Conservation (phyloP, 2,888 invertebrate species). For the Netelia melanura region DNA sequence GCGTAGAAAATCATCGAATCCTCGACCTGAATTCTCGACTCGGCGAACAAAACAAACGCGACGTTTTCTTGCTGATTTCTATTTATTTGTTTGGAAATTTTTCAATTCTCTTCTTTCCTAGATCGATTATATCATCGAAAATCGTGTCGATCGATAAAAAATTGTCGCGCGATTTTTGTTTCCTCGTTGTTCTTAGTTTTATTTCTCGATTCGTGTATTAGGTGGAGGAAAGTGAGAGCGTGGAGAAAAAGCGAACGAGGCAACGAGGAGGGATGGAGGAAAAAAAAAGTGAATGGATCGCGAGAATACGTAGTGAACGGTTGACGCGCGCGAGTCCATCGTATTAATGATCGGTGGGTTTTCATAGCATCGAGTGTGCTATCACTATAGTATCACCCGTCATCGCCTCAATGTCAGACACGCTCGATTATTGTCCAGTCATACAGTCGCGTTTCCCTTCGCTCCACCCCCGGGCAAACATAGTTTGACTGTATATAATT, state of each 20-base stretch:
- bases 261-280: neutral
- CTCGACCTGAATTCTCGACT: slow-evolving; percentile 31
- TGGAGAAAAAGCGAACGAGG: slow-evolving; percentile 18
- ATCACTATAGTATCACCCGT: slow-evolving; percentile 31
- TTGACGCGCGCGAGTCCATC: slow-evolving; percentile 57
- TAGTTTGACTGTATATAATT: slow-evolving; percentile 2
- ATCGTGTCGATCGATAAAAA: neutral
- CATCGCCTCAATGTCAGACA: slow-evolving; percentile 58
- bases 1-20: slow-evolving; percentile 28
- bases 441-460: neutral
- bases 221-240: slow-evolving; percentile 17
- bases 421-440: slow-evolving; percentile 51
- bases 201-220: slow-evolving; percentile 22
- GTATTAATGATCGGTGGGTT: slow-evolving; percentile 56
- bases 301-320: slow-evolving; percentile 45
- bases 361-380: slow-evolving; percentile 19
- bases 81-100: no score
- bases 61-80: no score
- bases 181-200: slow-evolving; percentile 20
- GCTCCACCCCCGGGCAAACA: slow-evolving; percentile 6
- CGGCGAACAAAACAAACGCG: neutral
- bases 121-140: neutral
- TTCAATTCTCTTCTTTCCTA: neutral
- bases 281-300: slow-evolving; percentile 61
- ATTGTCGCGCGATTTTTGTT: neutral